Percentiles rank a stretch among this genome's conserved stretches.
Conservation (phyloP, 2,888 invertebrate genomes). For the Rosalia funebris region DNA sequence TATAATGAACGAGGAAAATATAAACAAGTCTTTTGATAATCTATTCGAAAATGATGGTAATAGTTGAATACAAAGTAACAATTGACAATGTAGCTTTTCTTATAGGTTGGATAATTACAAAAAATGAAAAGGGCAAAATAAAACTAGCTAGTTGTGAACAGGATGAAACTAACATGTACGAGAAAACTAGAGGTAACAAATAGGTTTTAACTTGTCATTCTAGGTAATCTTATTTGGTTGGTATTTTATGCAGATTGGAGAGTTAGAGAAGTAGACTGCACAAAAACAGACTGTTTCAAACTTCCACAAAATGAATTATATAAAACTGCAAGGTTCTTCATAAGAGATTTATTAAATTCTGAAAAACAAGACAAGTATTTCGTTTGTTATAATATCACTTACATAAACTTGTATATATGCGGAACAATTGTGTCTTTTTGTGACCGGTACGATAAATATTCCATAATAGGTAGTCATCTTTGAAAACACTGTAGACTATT, state of each 20-base stretch:
- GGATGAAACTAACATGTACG: constrained; percentile 32
- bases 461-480: constrained; percentile 31
- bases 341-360: constrained; percentile 33
- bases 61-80: not conserved
- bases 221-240: too few relatives aligned
- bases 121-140: constrained; percentile 34
- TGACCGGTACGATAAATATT: constrained; percentile 24
- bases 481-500: too few relatives aligned
- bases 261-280: constrained; percentile 14
- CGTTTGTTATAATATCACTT: constrained; percentile 25
- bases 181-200: constrained; percentile 35
- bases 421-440: constrained; percentile 29
- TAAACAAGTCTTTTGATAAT: not conserved
- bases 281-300: constrained; percentile 12
- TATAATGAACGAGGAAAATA: not conserved
- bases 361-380: constrained; percentile 24
- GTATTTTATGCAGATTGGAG: constrained; percentile 39
- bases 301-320: constrained; percentile 9
- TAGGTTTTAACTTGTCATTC: too few relatives aligned
- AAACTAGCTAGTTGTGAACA: constrained; percentile 31
- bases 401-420: constrained; percentile 26
- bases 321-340: constrained; percentile 26
- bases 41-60: constrained; percentile 11
- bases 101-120: constrained; percentile 35
- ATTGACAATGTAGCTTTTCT: not conserved